Percentiles rank a stretch among this genome's conserved stretches.
These are phyloP conservation scores for Ferrisia virgata DNA, from an alignment of 2,888 invertebrate species.

Conservation along the genomic window DNA sequence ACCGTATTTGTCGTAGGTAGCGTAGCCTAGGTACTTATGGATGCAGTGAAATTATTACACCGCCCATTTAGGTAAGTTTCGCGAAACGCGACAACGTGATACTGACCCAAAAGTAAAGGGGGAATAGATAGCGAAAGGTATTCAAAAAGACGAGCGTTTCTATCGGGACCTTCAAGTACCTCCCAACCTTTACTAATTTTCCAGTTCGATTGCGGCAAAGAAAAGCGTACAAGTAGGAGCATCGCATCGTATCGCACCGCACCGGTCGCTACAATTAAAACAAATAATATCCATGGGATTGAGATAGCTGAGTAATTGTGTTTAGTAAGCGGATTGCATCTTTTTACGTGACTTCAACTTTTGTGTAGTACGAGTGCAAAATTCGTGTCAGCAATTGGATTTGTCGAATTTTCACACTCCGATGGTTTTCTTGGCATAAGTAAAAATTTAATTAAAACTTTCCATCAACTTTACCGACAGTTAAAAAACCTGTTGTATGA, in stretches of 20 bases:
- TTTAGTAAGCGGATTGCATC: not conserved
- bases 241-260: not conserved
- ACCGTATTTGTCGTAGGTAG: not conserved
- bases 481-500: not conserved
- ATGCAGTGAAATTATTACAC: not conserved
- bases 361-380: not conserved
- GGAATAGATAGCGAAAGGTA: not conserved
- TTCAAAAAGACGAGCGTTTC: not conserved
- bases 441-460: conserved; percentile 23
- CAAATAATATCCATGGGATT: conserved; percentile 7
- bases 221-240: not conserved
- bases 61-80: not conserved
- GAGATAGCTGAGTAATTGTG: not conserved
- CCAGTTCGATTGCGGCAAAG: conserved; percentile 11
- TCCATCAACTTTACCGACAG: not conserved
- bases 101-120: not conserved
- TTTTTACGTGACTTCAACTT: not conserved
- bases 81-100: not conserved
- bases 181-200: conserved; percentile 6
- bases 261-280: not conserved
- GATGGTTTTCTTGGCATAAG: not conserved
- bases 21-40: too few relatives aligned
- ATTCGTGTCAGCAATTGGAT: not conserved
- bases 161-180: not conserved
- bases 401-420: not conserved